A percentile compares a stretch with the other conserved stretches of the same genome.
phyloP scores from a whole-genome alignment of 1,140 invertebrate genomes.

The Venturia canescens region DNA sequence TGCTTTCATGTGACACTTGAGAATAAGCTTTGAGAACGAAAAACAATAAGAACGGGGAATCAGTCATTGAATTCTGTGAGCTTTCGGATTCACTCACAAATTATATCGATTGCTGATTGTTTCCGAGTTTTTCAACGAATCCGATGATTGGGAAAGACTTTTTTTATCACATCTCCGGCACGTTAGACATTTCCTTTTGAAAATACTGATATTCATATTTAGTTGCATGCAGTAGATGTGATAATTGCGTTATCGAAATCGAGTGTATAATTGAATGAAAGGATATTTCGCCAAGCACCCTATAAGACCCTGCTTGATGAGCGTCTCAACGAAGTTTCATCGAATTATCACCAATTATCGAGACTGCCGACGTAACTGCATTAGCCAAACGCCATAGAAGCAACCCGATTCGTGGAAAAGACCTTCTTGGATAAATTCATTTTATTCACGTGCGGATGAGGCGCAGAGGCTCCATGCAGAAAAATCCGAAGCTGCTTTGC shows the following conservation, averaged over 20 bases:
- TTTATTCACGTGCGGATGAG: constrained; percentile 62
- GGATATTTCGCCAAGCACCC: constrained; percentile 64
- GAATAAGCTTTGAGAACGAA: too few relatives aligned
- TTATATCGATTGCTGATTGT: too few relatives aligned
- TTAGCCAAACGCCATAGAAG: constrained; percentile 62
- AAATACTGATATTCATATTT: not conserved
- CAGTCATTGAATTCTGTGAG: too few relatives aligned
- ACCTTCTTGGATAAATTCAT: constrained; percentile 71
- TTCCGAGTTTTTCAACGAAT: too few relatives aligned
- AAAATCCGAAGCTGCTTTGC: not conserved
- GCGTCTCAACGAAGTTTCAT: constrained; percentile 76
- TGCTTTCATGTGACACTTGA: too few relatives aligned
- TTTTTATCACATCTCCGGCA: too few relatives aligned
- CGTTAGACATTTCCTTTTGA: too few relatives aligned
- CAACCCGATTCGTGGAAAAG: constrained; percentile 72
- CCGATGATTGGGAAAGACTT: too few relatives aligned
- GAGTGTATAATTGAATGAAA: constrained; percentile 76
- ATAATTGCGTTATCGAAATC: constrained; percentile 73
- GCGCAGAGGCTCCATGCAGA: constrained; percentile 26
- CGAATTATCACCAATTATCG: constrained; percentile 78
- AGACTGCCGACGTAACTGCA: constrained; percentile 73
- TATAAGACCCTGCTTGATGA: constrained; percentile 68
- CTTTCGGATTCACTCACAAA: too few relatives aligned
- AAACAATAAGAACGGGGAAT: too few relatives aligned
- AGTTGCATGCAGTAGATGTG: constrained; percentile 45